Evolutionary conservation across 2,113 vertebrate genomes (phyloP), one percentile per base, ranked within the genome.

Genomic region (Deroptyus accipitrinus): DNA sequence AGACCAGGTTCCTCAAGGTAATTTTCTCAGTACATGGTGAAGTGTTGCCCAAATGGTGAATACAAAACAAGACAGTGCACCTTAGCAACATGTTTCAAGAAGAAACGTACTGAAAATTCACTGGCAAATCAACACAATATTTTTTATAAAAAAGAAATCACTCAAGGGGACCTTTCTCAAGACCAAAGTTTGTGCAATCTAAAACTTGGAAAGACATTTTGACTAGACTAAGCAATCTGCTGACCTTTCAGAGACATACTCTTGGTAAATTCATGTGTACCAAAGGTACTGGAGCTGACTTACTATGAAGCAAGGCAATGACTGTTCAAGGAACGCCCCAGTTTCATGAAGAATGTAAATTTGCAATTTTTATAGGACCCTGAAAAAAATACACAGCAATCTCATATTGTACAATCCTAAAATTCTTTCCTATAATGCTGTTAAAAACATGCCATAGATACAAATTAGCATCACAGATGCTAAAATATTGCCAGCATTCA

Each of bases 151-250:
- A 92, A 68, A 33, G 24, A 49, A 72, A 55, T 84, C 76, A 33
- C 67, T 76, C 84, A 64, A 68, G 69, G 66, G 72, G 66, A 77
- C 10, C 64, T 96, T 95, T 96, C 92, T 78, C 83, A 96, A 95
- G 78, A 82, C 48, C 24, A 3, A 57, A 72, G 61, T 76, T 95
- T 93, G 64, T 86, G 91, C 75, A 97, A 96, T 70, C 16, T 69
- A 73, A 90, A 94, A 91, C 63, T 97, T 97, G 91, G 96, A 97
- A 96, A 86, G 62, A 74, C 0, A 2, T 79, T 91, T 66, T 46
- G 52, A 91, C 73, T 62, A 67, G 48, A 35, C 91, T 86, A 42
- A 67, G 86, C 28, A 92, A 92, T 94, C 69, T 87, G 19, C 42
- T 90, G 93, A 89, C 64, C 51, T 88, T 95, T 94, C 83, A 85